These are phyloP conservation scores for Coleophora deauratella DNA, from an alignment of 2,888 invertebrate species.

Conservation along the genomic window DNA sequence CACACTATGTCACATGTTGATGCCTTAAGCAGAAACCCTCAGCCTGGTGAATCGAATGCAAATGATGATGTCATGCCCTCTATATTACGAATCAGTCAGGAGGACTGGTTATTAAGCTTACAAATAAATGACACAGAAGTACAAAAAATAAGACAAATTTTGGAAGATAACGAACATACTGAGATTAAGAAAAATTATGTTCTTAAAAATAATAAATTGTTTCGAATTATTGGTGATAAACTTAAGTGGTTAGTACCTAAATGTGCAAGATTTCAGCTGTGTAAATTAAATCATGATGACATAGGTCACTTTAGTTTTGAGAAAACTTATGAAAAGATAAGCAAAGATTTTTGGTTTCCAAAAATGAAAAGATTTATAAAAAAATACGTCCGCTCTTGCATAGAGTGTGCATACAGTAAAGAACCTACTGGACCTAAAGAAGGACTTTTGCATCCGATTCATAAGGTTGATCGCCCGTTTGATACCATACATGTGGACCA, in stretches of 20 bases:
- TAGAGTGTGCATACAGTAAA: slow-evolving; percentile 36
- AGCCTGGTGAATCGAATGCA: slow-evolving; percentile 2
- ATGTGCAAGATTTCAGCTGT: slow-evolving; percentile 23
- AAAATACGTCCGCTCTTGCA: slow-evolving; percentile 38
- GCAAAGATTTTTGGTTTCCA: slow-evolving; percentile 40
- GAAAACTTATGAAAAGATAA: slow-evolving; percentile 27
- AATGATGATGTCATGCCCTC: slow-evolving; percentile 4
- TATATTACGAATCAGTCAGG: slow-evolving; percentile 3
- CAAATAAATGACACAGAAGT: slow-evolving; percentile 14
- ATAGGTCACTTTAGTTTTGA: slow-evolving; percentile 35
- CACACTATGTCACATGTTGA: slow-evolving; percentile 31
- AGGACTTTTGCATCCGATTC: slow-evolving; percentile 39
- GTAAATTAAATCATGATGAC: slow-evolving; percentile 34
- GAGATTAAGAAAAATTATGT: too few relatives aligned
- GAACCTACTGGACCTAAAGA: slow-evolving; percentile 15
- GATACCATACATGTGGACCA: slow-evolving; percentile 47
- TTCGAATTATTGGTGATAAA: background rate
- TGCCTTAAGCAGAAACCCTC: slow-evolving; percentile 19
- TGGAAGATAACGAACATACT: slow-evolving; percentile 6
- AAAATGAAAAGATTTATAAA: slow-evolving; percentile 34
- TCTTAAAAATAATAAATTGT: background rate
- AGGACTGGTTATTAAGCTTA: slow-evolving; percentile 14
- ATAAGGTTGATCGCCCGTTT: slow-evolving; percentile 37
- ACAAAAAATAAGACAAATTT: slow-evolving; percentile 7
- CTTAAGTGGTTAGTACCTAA: slow-evolving; percentile 18